Percentiles rank a stretch among this genome's conserved stretches.
Conservation (phyloP, 2,797 vertebrate genomes). For the Erpetoichthys calabaricus region DNA sequence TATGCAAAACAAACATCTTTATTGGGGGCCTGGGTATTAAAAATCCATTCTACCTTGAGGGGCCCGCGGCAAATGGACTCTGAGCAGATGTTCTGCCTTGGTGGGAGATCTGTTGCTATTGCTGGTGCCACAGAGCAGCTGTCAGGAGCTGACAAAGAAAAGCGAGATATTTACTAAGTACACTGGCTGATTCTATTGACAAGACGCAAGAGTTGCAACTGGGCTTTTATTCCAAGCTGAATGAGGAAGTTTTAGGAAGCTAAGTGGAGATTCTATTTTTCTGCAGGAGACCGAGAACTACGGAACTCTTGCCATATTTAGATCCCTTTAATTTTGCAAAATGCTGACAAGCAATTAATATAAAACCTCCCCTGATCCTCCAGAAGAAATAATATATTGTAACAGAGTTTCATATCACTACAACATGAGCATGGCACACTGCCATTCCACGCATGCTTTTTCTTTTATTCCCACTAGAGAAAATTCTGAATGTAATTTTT, state of each 20-base stretch:
- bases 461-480: too few relatives aligned
- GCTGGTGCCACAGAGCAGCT: conserved; percentile 10
- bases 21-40: conserved; percentile 49
- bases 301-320: too few relatives aligned
- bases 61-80: conserved; percentile 54
- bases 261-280: too few relatives aligned
- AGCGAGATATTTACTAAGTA: not conserved
- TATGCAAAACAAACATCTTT: conserved; percentile 48
- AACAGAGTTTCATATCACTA: too few relatives aligned
- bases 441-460: too few relatives aligned
- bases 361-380: too few relatives aligned
- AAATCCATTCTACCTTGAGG: conserved; percentile 53
- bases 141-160: not conserved
- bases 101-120: conserved; percentile 29
- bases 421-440: too few relatives aligned
- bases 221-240: not conserved
- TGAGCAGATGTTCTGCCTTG: conserved; percentile 62
- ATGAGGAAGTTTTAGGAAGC: not conserved
- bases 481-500: too few relatives aligned
- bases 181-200: not conserved
- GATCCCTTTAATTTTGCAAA: too few relatives aligned
- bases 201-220: not conserved
- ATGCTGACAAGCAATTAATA: too few relatives aligned
- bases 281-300: too few relatives aligned
- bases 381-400: too few relatives aligned